Percentiles rank a stretch among this genome's conserved stretches.
Conservation (phyloP, 2,888 invertebrate genomes). For the Rhagophthalmus giganteus region DNA sequence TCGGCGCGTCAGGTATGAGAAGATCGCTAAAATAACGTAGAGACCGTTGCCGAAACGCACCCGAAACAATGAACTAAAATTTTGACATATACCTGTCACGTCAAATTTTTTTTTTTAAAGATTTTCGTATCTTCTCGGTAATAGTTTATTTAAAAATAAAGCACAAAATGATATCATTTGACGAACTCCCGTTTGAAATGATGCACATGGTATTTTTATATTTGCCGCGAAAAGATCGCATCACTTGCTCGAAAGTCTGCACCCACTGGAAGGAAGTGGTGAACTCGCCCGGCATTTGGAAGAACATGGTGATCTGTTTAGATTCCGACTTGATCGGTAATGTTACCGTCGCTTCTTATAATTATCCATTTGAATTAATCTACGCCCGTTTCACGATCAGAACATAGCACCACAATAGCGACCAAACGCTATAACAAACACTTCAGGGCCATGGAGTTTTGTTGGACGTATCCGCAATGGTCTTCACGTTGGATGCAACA, state of each 20-base stretch:
- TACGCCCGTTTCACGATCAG: no score
- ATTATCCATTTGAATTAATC: no score
- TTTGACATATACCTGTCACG: neutral
- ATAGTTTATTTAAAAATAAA: no score
- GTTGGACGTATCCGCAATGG: slow-evolving; percentile 55
- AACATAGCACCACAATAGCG: slow-evolving; percentile 45
- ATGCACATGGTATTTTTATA: slow-evolving; percentile 45
- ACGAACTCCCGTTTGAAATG: slow-evolving; percentile 43
- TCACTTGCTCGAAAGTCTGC: slow-evolving; percentile 47
- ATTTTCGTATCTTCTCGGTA: no score
- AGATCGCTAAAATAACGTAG: no score
- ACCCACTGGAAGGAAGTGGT: slow-evolving; percentile 44
- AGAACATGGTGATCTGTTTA: slow-evolving; percentile 43
- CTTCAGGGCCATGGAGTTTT: slow-evolving; percentile 55
- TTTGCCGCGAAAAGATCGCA: slow-evolving; percentile 44
- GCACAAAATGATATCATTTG: slow-evolving; percentile 33
- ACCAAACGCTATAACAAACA: slow-evolving; percentile 53
- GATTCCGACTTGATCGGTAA: slow-evolving; percentile 48
- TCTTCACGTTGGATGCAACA: slow-evolving; percentile 50
- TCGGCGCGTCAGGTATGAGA: no score
- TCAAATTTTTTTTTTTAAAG: no score
- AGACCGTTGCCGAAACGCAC: neutral
- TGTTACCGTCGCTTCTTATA: slow-evolving; percentile 4
- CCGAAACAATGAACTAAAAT: neutral
- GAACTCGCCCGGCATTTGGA: slow-evolving; percentile 45